These are phyloP conservation scores for Arion vulgaris DNA, from an alignment of 1,140 invertebrate species.

Conservation along the genomic window DNA sequence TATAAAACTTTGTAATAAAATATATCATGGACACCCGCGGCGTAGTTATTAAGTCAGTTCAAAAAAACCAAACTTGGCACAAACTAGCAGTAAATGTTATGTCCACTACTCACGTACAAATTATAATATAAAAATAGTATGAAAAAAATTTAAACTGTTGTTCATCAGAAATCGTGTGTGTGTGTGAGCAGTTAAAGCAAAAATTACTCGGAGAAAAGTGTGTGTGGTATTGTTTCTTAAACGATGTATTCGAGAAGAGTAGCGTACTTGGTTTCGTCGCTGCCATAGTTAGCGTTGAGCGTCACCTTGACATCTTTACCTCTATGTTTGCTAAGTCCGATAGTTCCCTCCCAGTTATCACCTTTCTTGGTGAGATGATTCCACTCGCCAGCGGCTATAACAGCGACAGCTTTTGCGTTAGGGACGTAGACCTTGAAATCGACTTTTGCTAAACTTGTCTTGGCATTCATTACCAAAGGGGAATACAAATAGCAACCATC, in stretches of 20 bases:
- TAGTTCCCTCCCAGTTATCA: slow-evolving; percentile 57
- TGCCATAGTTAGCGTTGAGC: slow-evolving; percentile 64
- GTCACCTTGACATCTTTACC: slow-evolving; percentile 62
- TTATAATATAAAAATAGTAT: too few relatives aligned
- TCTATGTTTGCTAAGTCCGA: slow-evolving; percentile 55
- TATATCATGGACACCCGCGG: too few relatives aligned
- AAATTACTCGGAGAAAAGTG: too few relatives aligned
- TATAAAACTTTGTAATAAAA: too few relatives aligned
- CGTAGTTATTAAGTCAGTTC: too few relatives aligned
- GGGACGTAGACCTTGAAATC: slow-evolving; percentile 62
- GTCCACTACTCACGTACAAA: too few relatives aligned
- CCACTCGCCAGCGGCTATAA: slow-evolving; percentile 68
- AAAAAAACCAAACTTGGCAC: too few relatives aligned
- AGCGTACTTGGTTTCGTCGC: slow-evolving; percentile 60
- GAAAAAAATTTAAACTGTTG: too few relatives aligned
- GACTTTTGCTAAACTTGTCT: slow-evolving; percentile 50
- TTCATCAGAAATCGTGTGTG: too few relatives aligned
- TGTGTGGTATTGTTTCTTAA: slow-evolving; percentile 51
- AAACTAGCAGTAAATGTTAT: too few relatives aligned
- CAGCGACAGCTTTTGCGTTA: slow-evolving; percentile 63
- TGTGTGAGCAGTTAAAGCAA: too few relatives aligned
- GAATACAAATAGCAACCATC: slow-evolving; percentile 68
- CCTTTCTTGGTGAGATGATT: slow-evolving; percentile 61
- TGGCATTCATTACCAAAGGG: slow-evolving; percentile 57
- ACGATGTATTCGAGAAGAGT: slow-evolving; percentile 68